phyloP scores from a whole-genome alignment of 2,888 invertebrate species.

The Dolichopus griseipennis region DNA sequence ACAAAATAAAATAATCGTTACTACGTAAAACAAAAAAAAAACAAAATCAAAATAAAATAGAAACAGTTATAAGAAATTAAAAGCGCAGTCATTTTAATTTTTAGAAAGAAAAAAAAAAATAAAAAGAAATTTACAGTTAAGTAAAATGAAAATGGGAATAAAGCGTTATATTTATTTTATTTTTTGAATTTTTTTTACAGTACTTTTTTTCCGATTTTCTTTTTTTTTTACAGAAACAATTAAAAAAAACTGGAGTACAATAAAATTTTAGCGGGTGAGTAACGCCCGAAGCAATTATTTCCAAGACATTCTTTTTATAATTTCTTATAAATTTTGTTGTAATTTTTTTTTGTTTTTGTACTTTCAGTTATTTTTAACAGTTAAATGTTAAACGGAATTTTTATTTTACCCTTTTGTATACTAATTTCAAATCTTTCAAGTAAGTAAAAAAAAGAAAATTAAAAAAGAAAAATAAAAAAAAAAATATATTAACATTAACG shows the following conservation, averaged over 20 bases:
- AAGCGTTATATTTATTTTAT: neutral
- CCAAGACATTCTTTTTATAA: slow-evolving; percentile 3
- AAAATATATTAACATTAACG: too few relatives aligned
- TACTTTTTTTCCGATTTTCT: neutral
- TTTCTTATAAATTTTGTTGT: too few relatives aligned
- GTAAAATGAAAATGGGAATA: neutral
- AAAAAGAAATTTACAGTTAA: neutral
- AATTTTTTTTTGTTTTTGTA: neutral
- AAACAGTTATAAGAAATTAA: neutral
- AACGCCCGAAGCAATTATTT: neutral
- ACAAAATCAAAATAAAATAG: neutral
- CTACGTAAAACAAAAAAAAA: neutral
- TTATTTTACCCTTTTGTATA: slow-evolving; percentile 1
- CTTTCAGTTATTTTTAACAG: slow-evolving; percentile 2
- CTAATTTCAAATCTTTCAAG: neutral
- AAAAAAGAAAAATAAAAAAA: too few relatives aligned
- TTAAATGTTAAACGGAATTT: neutral
- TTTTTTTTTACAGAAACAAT: neutral
- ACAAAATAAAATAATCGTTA: neutral
- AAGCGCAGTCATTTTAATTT: neutral
- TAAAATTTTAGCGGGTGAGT: neutral
- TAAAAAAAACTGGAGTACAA: neutral
- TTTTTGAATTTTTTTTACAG: neutral
- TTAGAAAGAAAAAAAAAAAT: neutral
- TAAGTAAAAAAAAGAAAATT: neutral